phyloP scores from a whole-genome alignment of 2,113 vertebrate species.

The Ovibos moschatus region DNA sequence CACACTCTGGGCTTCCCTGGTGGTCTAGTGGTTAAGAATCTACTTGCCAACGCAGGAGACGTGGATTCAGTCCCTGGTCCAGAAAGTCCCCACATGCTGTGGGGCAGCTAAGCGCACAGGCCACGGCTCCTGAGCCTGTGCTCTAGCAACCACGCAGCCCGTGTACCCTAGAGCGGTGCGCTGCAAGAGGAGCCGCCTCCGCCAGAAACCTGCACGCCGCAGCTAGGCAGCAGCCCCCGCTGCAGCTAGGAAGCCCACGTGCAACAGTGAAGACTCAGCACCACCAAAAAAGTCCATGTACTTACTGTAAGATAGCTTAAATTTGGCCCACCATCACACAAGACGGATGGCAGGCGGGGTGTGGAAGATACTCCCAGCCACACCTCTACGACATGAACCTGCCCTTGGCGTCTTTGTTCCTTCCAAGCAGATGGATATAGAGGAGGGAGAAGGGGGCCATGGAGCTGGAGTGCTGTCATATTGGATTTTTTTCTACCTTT shows the following conservation, averaged over 20 bases:
- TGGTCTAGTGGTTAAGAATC: not conserved
- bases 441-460: not conserved
- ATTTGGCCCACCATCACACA: not conserved
- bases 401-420: not conserved
- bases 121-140: not conserved
- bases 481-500: not conserved
- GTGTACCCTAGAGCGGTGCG: rapidly evolving
- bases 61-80: not conserved
- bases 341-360: not conserved
- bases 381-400: not conserved
- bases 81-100: not conserved
- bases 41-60: not conserved
- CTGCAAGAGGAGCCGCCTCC: rapidly evolving
- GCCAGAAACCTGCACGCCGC: rapidly evolving
- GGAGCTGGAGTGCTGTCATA: not conserved
- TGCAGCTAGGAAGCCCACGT: not conserved
- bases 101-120: not conserved
- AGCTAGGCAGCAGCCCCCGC: not conserved
- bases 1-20: not conserved
- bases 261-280: not conserved
- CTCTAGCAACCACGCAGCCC: not conserved
- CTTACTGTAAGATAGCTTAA: not conserved
- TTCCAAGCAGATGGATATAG: not conserved
- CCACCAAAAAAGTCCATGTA: not conserved
- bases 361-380: not conserved